Evolutionary conservation across 92 coral and sea anemone genomes (phyloP).

Genomic region (Palythoa caribaeorum): DNA sequence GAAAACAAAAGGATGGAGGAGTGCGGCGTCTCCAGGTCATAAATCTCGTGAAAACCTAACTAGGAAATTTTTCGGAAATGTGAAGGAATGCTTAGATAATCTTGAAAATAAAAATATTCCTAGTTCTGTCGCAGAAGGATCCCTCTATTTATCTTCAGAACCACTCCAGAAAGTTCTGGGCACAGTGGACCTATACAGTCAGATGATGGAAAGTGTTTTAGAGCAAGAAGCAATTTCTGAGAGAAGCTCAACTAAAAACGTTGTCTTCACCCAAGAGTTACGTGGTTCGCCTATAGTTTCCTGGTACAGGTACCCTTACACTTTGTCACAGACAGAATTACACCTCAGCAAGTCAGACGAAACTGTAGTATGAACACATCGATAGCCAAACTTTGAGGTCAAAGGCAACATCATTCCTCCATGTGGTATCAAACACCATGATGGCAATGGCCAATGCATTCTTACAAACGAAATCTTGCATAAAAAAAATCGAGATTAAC

Average conservation of each 20-base stretch:
- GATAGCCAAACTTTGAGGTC: neutral
- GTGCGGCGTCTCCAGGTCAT: neutral
- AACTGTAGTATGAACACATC: conserved; percentile 15
- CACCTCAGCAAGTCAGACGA: conserved; percentile 19
- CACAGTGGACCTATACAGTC: conserved; percentile 21
- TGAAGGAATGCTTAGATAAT: neutral
- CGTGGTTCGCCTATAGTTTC: neutral
- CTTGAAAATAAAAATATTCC: neutral
- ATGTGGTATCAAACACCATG: no score
- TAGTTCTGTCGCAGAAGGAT: neutral
- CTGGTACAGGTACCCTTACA: conserved; percentile 1
- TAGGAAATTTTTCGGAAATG: neutral
- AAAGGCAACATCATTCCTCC: no score
- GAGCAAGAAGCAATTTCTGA: conserved; percentile 20
- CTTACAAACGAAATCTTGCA: no score
- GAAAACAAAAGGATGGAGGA: neutral
- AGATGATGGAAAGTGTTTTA: conserved; percentile 37
- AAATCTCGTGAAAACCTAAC: neutral
- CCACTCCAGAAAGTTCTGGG: neutral
- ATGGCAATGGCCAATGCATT: no score
- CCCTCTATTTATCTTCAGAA: neutral
- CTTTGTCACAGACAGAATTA: conserved; percentile 7
- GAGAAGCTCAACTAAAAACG: neutral
- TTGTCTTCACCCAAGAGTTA: neutral
- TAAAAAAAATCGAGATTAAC: no score